Percentiles rank a stretch among this genome's conserved stretches.
These are phyloP conservation scores for Papilio polytes DNA, from an alignment of 1,140 invertebrate species.

Conservation along the genomic window DNA sequence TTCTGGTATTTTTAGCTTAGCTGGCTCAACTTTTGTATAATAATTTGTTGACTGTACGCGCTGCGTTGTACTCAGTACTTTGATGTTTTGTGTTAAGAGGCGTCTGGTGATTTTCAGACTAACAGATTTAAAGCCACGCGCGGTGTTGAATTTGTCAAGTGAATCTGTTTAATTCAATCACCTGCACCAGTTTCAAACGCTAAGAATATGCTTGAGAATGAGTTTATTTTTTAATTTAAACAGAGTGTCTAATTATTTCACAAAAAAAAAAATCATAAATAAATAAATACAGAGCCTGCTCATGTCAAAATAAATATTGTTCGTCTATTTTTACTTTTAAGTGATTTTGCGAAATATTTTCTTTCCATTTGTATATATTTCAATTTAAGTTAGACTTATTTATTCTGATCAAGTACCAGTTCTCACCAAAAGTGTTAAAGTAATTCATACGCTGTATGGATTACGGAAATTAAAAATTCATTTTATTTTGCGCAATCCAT, in stretches of 20 bases:
- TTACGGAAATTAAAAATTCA: too few relatives aligned
- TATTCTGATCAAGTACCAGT: too few relatives aligned
- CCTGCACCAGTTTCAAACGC: slow-evolving; percentile 31
- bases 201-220: slow-evolving; percentile 1
- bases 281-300: too few relatives aligned
- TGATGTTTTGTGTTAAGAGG: slow-evolving; percentile 79
- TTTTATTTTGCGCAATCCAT: neutral
- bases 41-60: slow-evolving; percentile 77
- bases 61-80: slow-evolving; percentile 69
- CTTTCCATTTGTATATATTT: too few relatives aligned
- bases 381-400: too few relatives aligned
- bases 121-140: slow-evolving; percentile 49
- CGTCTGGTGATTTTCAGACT: slow-evolving; percentile 78
- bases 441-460: too few relatives aligned
- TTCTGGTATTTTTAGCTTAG: slow-evolving; percentile 79
- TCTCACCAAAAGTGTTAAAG: too few relatives aligned
- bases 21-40: slow-evolving; percentile 77
- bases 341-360: too few relatives aligned
- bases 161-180: slow-evolving; percentile 51
- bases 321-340: too few relatives aligned
- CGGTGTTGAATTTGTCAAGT: slow-evolving; percentile 48
- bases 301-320: too few relatives aligned
- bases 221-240: neutral
- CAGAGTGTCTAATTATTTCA: neutral
- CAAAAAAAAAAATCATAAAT: neutral